phyloP scores from a whole-genome alignment of 1,140 invertebrate genomes.

The Hormaphis cornu region DNA sequence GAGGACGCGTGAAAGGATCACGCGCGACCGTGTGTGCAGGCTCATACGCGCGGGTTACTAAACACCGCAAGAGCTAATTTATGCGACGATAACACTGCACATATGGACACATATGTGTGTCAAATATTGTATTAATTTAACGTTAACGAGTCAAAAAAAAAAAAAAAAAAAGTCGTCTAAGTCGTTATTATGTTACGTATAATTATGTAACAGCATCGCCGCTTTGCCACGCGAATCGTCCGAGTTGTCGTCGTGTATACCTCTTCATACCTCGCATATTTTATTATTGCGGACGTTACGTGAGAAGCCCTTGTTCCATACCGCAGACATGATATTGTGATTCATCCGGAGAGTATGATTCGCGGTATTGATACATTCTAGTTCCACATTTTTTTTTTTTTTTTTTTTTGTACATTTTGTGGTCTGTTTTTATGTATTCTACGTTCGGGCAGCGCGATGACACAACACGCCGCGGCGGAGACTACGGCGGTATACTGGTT shows the following conservation, averaged over 20 bases:
- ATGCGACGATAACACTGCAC: too few species aligned
- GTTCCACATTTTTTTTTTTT: background rate
- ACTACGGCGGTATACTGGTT: background rate
- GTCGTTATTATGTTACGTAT: too few species aligned
- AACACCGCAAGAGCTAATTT: too few species aligned
- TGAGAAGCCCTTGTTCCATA: background rate
- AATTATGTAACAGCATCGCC: background rate
- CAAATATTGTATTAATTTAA: too few species aligned
- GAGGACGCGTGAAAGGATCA: too few species aligned
- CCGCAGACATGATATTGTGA: background rate
- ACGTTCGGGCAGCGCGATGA: background rate
- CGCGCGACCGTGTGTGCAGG: too few species aligned
- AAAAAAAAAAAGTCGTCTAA: too few species aligned
- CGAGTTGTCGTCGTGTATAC: background rate
- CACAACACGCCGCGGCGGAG: background rate
- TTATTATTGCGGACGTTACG: background rate
- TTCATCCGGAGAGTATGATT: background rate
- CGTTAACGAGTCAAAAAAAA: background rate
- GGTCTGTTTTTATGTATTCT: too few species aligned
- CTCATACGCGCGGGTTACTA: too few species aligned
- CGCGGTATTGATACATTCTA: background rate
- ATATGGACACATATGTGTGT: too few species aligned
- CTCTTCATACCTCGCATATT: background rate
- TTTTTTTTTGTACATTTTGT: background rate
- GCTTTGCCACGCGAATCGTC: background rate